A percentile compares a stretch with the other conserved stretches of the same genome.
These are phyloP conservation scores for Nipponacmea schrenckii DNA, from an alignment of 2,888 invertebrate genomes.

Conservation along the genomic window DNA sequence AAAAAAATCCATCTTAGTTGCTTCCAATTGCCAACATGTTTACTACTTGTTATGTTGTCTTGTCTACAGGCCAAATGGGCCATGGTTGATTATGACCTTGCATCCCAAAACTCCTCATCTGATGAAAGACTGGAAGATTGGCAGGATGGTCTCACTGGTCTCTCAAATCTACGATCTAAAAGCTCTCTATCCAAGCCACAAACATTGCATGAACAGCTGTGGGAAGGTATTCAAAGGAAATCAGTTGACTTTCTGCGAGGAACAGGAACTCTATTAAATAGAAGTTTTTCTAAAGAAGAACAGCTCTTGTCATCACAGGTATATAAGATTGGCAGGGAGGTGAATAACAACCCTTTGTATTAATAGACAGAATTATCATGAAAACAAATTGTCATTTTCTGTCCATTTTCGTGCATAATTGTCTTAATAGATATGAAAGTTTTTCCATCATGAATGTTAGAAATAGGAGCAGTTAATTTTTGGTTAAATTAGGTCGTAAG, in stretches of 20 bases:
- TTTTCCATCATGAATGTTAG: too few species aligned
- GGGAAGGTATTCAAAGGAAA: constrained; percentile 61
- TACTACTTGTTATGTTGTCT: constrained; percentile 17
- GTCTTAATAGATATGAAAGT: too few species aligned
- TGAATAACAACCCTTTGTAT: background rate
- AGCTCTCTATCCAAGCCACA: constrained; percentile 59
- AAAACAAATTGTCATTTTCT: background rate
- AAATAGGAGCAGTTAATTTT: too few species aligned
- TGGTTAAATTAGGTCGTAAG: too few species aligned
- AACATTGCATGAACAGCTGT: constrained; percentile 54
- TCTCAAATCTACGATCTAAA: constrained; percentile 47
- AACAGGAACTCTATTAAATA: constrained; percentile 53
- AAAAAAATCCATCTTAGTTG: background rate
- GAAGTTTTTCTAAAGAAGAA: constrained; percentile 59
- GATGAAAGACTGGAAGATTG: constrained; percentile 59
- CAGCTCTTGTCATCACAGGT: constrained; percentile 41
- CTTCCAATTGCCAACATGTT: constrained; percentile 8
- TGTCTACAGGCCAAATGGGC: constrained; percentile 57
- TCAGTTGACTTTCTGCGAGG: constrained; percentile 60
- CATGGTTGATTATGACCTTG: constrained; percentile 40
- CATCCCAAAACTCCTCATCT: constrained; percentile 50
- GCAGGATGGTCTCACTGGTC: constrained; percentile 40
- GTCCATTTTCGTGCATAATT: background rate
- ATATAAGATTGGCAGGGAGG: constrained; percentile 17
- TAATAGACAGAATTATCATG: background rate